A percentile compares a stretch with the other conserved stretches of the same genome.
phyloP scores from a whole-genome alignment of 1,140 invertebrate genomes.

The Pollicipes pollicipes region DNA sequence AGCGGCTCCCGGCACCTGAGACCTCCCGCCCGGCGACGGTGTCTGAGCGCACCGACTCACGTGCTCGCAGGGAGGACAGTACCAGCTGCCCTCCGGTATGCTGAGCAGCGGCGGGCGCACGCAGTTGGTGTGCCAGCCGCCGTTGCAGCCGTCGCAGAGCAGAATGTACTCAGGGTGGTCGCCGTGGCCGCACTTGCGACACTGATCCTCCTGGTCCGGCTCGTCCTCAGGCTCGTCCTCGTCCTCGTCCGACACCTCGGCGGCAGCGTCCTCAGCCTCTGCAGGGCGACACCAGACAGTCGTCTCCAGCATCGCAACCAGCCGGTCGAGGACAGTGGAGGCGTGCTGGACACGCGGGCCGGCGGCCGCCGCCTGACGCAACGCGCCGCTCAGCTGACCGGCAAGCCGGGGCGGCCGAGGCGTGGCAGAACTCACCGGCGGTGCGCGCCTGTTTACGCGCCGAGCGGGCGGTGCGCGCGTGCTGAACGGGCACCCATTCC shows the following conservation, averaged over 20 bases:
- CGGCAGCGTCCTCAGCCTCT: neutral
- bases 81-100: constrained; percentile 93
- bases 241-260: constrained; percentile 12
- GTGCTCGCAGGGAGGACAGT: constrained; percentile 87
- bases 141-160: constrained; percentile 83
- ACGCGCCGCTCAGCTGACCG: no score
- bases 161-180: constrained; percentile 93
- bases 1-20: no score
- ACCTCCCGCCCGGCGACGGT: no score
- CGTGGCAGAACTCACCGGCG: neutral
- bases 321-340: neutral
- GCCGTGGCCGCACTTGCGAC: constrained; percentile 25
- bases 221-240: constrained; percentile 16
- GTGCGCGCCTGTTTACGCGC: constrained; percentile 7
- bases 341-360: no score
- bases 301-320: no score
- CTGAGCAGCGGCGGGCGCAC: constrained; percentile 71
- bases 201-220: constrained; percentile 16
- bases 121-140: constrained; percentile 86
- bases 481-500: neutral
- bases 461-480: neutral
- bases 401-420: no score
- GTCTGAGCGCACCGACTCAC: constrained; percentile 24
- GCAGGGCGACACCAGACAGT: no score
- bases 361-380: no score